A percentile compares a stretch with the other conserved stretches of the same genome.
Evolutionary conservation across 35 echinoderm and acorn worm genomes (phyloP).

Genomic region (Apostichopus parvimensis): DNA sequence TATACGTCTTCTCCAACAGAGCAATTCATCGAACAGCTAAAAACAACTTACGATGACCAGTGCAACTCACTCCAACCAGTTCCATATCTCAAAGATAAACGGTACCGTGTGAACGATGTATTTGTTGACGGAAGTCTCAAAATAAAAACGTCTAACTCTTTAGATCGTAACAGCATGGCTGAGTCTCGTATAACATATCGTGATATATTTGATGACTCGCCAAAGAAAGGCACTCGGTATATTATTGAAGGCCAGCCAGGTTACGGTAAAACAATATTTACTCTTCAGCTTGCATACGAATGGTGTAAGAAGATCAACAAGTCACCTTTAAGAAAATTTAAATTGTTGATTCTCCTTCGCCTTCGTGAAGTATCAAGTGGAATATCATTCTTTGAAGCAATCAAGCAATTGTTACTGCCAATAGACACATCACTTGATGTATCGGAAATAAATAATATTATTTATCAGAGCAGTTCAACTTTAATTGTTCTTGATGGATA

Average conservation of each 20-base stretch:
- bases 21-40: neutral
- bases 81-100: neutral
- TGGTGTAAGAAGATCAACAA: neutral
- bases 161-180: neutral
- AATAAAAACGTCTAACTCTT: neutral
- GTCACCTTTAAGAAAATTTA: conserved; percentile 5
- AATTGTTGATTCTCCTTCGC: neutral
- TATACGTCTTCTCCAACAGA: neutral
- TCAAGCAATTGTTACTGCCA: neutral
- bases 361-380: neutral
- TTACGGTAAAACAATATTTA: neutral
- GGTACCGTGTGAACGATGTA: neutral
- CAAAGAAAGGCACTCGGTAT: neutral
- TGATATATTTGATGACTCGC: neutral
- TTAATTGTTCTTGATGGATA: conserved; percentile 16
- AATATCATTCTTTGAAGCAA: neutral
- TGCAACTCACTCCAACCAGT: neutral
- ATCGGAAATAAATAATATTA: neutral
- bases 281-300: neutral
- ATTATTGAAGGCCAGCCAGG: neutral
- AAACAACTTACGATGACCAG: neutral
- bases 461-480: neutral
- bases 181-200: neutral
- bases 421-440: neutral
- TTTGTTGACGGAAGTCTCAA: conserved; percentile 14